Evolutionary conservation across 2,888 invertebrate species (phyloP).

Genomic region (Drosophila atripex): DNA sequence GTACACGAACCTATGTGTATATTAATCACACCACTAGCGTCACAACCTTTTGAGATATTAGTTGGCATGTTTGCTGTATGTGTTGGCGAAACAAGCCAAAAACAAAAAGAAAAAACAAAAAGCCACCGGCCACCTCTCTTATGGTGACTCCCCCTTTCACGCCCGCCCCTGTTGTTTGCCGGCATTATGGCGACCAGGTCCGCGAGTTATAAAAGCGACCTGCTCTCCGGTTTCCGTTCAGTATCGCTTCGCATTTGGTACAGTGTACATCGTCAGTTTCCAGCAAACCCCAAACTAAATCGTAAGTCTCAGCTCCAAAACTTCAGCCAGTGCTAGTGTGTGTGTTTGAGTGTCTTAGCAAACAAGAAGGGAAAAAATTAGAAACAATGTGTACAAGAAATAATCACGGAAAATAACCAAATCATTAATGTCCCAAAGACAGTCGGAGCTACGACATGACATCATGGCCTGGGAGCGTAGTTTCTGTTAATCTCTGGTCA

Average conservation of each 20-base stretch:
- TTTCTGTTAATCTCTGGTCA: slow-evolving; percentile 28
- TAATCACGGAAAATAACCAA: slow-evolving; percentile 13
- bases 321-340: not conserved
- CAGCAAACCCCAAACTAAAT: slow-evolving; percentile 40
- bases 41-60: slow-evolving; percentile 12
- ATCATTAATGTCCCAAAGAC: not conserved
- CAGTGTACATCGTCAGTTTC: slow-evolving; percentile 58
- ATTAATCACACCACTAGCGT: slow-evolving; percentile 32
- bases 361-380: slow-evolving; percentile 1
- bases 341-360: slow-evolving; percentile 17
- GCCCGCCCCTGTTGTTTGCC: slow-evolving; percentile 40
- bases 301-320: slow-evolving; percentile 57
- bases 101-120: slow-evolving; percentile 14
- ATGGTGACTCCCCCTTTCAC: slow-evolving; percentile 11
- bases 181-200: slow-evolving; percentile 22
- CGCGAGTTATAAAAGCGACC: slow-evolving; percentile 59
- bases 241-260: slow-evolving; percentile 61
- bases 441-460: too few relatives aligned
- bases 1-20: slow-evolving; percentile 16
- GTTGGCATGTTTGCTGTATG: slow-evolving; percentile 1
- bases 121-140: slow-evolving; percentile 29
- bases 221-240: slow-evolving; percentile 49
- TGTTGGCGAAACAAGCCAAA: slow-evolving; percentile 8
- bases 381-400: slow-evolving; percentile 21
- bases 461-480: slow-evolving; percentile 16